Evolutionary conservation across 2,888 invertebrate species (phyloP).

Genomic region (Archips xylosteana): DNA sequence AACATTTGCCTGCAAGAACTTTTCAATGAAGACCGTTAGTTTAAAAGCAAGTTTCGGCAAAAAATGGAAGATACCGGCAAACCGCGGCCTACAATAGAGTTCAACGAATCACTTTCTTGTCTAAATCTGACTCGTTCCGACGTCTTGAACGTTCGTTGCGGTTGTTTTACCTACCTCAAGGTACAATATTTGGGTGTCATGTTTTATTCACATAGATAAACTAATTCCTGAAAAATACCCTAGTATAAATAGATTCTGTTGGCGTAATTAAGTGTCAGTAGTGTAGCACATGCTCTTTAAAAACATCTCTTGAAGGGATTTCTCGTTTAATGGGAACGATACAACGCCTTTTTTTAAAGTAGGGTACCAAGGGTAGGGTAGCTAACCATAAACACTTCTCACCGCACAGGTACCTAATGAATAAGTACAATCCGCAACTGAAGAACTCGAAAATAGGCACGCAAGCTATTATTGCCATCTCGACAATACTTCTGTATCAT

Average conservation of each 20-base stretch:
- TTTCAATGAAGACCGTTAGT: constrained; percentile 4
- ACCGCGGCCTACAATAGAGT: constrained; percentile 54
- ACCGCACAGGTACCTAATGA: not conserved
- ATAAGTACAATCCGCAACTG: not conserved
- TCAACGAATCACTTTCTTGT: constrained; percentile 53
- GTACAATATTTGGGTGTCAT: not conserved
- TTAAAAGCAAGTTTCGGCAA: constrained; percentile 12
- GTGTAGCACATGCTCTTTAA: not conserved
- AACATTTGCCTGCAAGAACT: not conserved
- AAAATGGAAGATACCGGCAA: constrained; percentile 10
- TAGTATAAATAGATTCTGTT: not conserved
- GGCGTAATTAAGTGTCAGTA: not conserved
- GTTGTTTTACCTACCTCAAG: constrained; percentile 8
- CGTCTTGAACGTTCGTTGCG: constrained; percentile 2
- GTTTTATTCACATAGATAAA: not conserved
- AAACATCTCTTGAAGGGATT: not conserved
- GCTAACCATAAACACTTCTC: not conserved
- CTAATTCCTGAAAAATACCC: not conserved
- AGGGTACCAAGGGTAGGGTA: not conserved
- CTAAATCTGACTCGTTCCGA: constrained; percentile 40
- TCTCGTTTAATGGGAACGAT: not conserved
- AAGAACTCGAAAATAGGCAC: not conserved
- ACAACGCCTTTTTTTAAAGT: not conserved
- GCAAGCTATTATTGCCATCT: not conserved
- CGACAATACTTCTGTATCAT: not conserved